Evolutionary conservation across 2,888 invertebrate species (phyloP).

Genomic region (Eurytoma californica): DNA sequence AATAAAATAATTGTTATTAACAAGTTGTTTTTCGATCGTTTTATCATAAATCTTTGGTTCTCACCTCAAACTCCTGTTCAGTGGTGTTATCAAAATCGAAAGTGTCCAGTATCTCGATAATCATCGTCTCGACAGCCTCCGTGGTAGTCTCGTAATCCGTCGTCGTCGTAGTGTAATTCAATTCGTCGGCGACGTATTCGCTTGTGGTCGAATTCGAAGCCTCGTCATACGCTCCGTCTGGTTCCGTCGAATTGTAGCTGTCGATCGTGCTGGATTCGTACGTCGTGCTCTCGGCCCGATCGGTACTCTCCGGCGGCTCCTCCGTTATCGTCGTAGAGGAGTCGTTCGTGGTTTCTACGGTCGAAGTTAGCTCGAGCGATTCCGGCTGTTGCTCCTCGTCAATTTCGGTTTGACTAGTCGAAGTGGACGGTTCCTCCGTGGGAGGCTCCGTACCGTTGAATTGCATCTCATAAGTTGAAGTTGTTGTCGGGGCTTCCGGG

Average conservation of each 20-base stretch:
- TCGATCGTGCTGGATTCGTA: constrained; percentile 6
- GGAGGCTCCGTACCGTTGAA: not conserved
- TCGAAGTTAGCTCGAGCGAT: not conserved
- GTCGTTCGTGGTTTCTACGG: no score
- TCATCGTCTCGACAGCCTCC: not conserved
- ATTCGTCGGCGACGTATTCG: constrained; percentile 8
- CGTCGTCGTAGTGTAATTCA: not conserved
- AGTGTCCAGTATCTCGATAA: constrained; percentile 8
- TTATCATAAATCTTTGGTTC: not conserved
- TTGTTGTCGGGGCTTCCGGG: not conserved
- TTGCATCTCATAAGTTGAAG: not conserved
- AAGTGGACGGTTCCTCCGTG: not conserved
- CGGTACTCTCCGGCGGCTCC: constrained; percentile 7
- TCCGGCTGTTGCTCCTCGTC: not conserved
- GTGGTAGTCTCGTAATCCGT: constrained; percentile 10
- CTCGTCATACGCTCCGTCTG: not conserved
- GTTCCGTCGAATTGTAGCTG: not conserved
- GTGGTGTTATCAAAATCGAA: constrained; percentile 7
- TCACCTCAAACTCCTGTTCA: constrained; percentile 11
- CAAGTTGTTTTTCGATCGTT: no score
- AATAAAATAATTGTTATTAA: no score
- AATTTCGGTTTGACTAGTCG: not conserved
- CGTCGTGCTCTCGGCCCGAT: constrained; percentile 23
- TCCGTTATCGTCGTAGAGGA: not conserved
- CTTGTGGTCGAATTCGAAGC: constrained; percentile 18